Conservation (phyloP, 2,113 vertebrate species). For the Neopipo cinnamomea region DNA sequence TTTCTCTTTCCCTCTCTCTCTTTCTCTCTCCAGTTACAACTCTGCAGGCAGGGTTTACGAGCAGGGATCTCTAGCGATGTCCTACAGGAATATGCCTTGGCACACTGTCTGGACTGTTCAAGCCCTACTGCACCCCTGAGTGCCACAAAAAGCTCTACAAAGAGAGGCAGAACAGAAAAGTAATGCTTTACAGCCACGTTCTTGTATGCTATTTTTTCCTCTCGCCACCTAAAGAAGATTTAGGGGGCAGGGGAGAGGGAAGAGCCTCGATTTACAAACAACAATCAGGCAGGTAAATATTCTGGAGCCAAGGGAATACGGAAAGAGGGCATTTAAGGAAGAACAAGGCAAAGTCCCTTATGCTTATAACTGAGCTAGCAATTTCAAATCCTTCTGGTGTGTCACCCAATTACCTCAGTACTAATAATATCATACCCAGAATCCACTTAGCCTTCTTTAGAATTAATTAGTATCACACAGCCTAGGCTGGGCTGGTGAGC, state of each 20-base stretch:
- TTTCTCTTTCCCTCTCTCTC: not conserved
- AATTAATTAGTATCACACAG: not conserved
- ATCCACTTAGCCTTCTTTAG: not conserved
- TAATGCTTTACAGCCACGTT: constrained; percentile 43
- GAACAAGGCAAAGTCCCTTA: not conserved
- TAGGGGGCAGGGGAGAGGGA: not conserved
- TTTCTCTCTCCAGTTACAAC: not conserved
- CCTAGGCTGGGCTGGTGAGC: accelerated
- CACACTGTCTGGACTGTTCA: constrained; percentile 52
- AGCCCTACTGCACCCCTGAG: constrained; percentile 36
- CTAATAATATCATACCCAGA: not conserved
- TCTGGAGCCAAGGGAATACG: constrained; percentile 11
- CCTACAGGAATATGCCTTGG: constrained; percentile 38
- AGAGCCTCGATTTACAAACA: constrained; percentile 47
- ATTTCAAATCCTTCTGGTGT: not conserved
- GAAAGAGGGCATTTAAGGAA: constrained; percentile 11
- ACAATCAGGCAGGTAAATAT: constrained; percentile 52
- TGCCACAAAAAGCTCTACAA: constrained; percentile 32
- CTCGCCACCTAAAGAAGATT: not conserved
- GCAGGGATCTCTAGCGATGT: not conserved
- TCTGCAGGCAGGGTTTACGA: constrained; percentile 15
- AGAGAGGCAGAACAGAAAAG: constrained; percentile 12
- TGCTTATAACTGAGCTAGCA: not conserved
- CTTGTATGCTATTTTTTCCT: constrained; percentile 22
- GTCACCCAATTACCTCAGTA: not conserved